Evolutionary conservation across 2,797 vertebrate species (phyloP).

Genomic region (Paratrypauchen microcephalus): DNA sequence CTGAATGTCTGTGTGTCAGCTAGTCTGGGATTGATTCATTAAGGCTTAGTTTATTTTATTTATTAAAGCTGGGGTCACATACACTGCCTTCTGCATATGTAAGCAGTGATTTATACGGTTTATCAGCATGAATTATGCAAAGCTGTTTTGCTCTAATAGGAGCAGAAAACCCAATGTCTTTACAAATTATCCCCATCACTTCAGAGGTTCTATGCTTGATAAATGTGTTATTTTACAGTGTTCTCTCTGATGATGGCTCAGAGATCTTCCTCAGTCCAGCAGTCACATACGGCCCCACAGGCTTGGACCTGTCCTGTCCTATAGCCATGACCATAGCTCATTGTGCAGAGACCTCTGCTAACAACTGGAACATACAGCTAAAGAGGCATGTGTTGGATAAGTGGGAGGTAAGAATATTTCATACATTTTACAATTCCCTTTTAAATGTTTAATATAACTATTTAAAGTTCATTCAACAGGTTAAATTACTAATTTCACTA

Average conservation of each 20-base stretch:
- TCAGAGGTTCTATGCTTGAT: not conserved
- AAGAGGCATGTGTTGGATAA: slow-evolving; percentile 84
- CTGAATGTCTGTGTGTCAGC: slow-evolving; percentile 65
- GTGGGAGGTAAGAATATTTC: slow-evolving; percentile 85
- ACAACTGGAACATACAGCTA: slow-evolving; percentile 87
- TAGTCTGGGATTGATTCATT: slow-evolving; percentile 70
- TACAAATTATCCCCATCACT: not conserved
- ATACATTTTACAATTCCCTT: no score
- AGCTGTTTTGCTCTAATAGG: not conserved
- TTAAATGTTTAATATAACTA: no score
- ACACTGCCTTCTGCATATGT: slow-evolving; percentile 32
- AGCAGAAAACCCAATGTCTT: not conserved
- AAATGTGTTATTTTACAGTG: slow-evolving; percentile 40
- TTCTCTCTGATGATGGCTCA: slow-evolving; percentile 78
- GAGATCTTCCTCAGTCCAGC: slow-evolving; percentile 88
- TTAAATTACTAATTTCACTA: no score
- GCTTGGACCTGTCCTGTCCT: slow-evolving; percentile 83
- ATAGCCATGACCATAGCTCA: slow-evolving; percentile 89
- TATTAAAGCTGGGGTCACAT: slow-evolving; percentile 34
- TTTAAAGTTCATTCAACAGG: no score
- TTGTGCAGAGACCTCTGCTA: slow-evolving; percentile 82
- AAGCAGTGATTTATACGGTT: slow-evolving; percentile 31
- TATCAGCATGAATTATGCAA: slow-evolving; percentile 9
- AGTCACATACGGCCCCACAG: slow-evolving; percentile 87
- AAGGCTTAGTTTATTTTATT: slow-evolving; percentile 55